Base-by-base conservation (phyloP, 53 echinoderm and acorn worm species). In the Paracentrotus lividus region DNA sequence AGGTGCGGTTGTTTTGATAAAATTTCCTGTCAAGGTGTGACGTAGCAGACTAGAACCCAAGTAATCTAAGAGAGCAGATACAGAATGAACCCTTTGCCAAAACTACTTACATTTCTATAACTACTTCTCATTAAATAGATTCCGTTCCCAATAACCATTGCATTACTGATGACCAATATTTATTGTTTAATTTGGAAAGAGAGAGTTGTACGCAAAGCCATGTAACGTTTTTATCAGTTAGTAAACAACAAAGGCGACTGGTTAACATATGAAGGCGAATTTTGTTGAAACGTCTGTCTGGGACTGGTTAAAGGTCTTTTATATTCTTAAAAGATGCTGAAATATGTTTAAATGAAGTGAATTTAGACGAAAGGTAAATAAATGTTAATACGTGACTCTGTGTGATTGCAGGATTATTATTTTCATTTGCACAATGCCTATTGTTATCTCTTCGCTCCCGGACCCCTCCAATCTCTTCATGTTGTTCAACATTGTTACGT, bases 21-120 rank as follows among this genome's bases (percentile, higher is more conserved):
- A n/a, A 47, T 20, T 81, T 81, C 81, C 81, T 81, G 81, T 23
- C 72, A 20, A 40, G 4, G 72, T 47, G 12, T 47, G 45, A 47
- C 81, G 81, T 81, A 47, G 47, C 81, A 81, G 44, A 27, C 47
- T n/a, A 44, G 44, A n/a, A 47, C 8, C 81, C 81, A 81, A 49
- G 0, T 13, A 44, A 21, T 77, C 77, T 45, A 44, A 45, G 9
- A 6, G 44, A n/a, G 23, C 44, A 45, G 4, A 76, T 77, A 77
- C 42, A 77, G 49, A 72, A 18, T 72, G 72, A 81, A 47, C n/a
- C 13, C n/a, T 27, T 47, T 81, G 26, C 81, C 42, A 81, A 47
- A 45, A 47, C 24, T 81, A 47, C 23, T n/a, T 26, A n/a, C 27
- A 45, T 45, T 29, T 40, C 9, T 4, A 72, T 40, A 36, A 64